phyloP scores from a whole-genome alignment of 2,888 invertebrate species.

The Acleris sparsana region DNA sequence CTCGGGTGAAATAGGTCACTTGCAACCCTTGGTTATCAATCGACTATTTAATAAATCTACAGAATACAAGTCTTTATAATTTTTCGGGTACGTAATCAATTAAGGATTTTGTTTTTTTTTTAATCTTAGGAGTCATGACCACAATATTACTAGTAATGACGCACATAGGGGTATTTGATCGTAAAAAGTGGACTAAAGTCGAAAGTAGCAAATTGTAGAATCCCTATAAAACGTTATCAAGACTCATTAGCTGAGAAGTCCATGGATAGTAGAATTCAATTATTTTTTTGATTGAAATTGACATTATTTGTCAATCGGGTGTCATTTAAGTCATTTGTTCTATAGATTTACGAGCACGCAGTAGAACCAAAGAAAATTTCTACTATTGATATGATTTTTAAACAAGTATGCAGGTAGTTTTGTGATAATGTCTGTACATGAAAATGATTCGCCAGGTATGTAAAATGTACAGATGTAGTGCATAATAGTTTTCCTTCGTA shows the following conservation, averaged over 20 bases:
- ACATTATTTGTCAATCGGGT: neutral
- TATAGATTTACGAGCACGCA: neutral
- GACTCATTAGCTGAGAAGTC: neutral
- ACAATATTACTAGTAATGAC: no score
- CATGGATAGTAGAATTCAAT: neutral
- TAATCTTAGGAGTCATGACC: no score
- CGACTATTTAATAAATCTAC: no score
- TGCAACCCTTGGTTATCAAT: no score
- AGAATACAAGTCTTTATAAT: no score
- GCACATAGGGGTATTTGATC: neutral
- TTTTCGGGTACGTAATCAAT: no score
- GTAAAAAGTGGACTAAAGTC: neutral
- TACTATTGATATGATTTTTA: neutral
- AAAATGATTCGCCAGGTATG: neutral
- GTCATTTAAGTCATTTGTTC: neutral
- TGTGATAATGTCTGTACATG: neutral
- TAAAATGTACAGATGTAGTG: no score
- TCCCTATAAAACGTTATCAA: neutral
- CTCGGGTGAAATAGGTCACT: no score
- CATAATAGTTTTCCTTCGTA: no score
- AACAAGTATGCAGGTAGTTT: neutral
- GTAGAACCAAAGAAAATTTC: neutral
- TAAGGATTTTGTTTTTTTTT: no score
- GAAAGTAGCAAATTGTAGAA: neutral
- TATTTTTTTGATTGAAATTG: neutral